Conservation (phyloP, 2,113 vertebrate species). For the Sardina pilchardus region DNA sequence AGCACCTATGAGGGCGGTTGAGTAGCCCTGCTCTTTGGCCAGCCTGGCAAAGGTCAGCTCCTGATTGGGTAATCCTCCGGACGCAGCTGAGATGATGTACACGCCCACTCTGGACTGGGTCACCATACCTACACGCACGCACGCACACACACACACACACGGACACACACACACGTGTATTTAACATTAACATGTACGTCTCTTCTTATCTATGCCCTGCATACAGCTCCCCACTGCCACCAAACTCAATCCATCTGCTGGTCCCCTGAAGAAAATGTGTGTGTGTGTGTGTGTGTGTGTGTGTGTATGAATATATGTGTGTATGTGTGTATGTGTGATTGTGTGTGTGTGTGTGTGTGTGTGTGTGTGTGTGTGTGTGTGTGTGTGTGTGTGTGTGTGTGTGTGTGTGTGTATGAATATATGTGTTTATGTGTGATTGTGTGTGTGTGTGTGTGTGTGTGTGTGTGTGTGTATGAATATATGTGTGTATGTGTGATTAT, state of each 20-base stretch:
- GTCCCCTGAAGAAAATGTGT: too few relatives aligned
- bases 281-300: constrained; percentile 4
- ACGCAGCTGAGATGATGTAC: constrained; percentile 66
- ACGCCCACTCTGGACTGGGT: constrained; percentile 40
- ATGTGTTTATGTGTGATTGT: not conserved
- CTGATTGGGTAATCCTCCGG: constrained; percentile 80
- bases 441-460: not conserved
- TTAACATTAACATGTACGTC: too few relatives aligned
- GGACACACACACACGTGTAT: not conserved
- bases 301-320: not conserved
- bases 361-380: not conserved
- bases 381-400: not conserved
- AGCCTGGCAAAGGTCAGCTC: constrained; percentile 83
- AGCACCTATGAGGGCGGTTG: constrained; percentile 73
- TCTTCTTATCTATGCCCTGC: too few relatives aligned
- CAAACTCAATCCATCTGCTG: too few relatives aligned
- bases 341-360: not conserved
- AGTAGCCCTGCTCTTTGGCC: constrained; percentile 76
- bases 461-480: not conserved
- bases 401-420: not conserved
- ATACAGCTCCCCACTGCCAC: too few relatives aligned
- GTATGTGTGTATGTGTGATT: not conserved
- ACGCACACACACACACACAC: not conserved
- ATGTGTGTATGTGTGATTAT: not conserved
- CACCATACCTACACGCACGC: constrained; percentile 56